A percentile compares a stretch with the other conserved stretches of the same genome.
These are phyloP conservation scores for Synanceia verrucosa DNA, from an alignment of 2,797 vertebrate species.

Conservation along the genomic window DNA sequence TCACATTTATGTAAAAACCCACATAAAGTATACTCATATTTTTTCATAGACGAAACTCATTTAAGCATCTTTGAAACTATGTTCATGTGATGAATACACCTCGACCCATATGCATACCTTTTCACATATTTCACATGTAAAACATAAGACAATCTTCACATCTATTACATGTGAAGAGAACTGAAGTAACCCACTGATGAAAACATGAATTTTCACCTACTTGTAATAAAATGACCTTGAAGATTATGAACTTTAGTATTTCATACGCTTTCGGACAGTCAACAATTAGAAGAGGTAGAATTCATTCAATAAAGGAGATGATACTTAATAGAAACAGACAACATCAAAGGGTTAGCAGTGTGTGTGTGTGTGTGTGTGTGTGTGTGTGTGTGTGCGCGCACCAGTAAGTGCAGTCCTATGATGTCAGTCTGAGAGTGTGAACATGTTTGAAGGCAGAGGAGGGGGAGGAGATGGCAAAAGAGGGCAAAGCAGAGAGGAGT, in stretches of 20 bases:
- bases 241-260: not conserved
- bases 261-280: not conserved
- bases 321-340: conserved; percentile 29
- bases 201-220: not conserved
- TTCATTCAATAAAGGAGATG: not conserved
- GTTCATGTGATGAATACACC: too few relatives aligned
- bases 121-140: not conserved
- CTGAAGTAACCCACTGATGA: too few relatives aligned
- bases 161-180: too few relatives aligned
- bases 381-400: conserved; percentile 29
- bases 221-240: not conserved
- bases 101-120: too few relatives aligned
- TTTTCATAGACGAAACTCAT: too few relatives aligned
- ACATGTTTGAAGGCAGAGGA: conserved; percentile 75
- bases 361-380: conserved; percentile 31
- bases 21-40: not conserved
- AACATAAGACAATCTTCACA: not conserved
- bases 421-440: conserved; percentile 75
- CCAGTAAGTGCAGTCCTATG: conserved; percentile 69
- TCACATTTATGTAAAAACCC: not conserved
- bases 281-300: not conserved
- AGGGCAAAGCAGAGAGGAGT: conserved; percentile 70
- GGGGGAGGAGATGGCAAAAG: conserved; percentile 65
- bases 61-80: too few relatives aligned
- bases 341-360: conserved; percentile 69